Conservation (phyloP, 1,140 invertebrate genomes). For the Magallana gigas region DNA sequence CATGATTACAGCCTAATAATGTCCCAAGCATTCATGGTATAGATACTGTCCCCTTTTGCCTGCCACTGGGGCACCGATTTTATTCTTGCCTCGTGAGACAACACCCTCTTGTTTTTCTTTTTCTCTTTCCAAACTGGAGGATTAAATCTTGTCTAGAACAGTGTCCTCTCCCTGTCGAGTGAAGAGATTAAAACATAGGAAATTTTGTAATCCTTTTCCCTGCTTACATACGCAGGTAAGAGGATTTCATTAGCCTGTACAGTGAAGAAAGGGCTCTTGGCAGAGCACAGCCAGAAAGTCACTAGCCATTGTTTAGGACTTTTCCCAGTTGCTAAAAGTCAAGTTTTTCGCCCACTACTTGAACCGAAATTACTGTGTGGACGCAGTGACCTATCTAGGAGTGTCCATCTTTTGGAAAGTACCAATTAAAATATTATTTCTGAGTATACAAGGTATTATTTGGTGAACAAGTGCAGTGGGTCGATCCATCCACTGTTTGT, state of each 20-base stretch:
- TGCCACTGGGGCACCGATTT: neutral
- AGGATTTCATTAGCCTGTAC: neutral
- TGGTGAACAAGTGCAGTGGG: neutral
- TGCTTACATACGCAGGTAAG: conserved; percentile 3
- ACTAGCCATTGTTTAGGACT: conserved; percentile 3
- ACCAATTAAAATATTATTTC: neutral
- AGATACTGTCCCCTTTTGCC: neutral
- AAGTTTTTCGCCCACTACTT: conserved; percentile 29
- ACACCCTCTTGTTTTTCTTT: neutral
- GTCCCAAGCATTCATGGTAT: neutral
- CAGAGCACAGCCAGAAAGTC: conserved; percentile 15
- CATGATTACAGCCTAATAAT: conserved; percentile 20
- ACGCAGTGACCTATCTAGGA: conserved; percentile 20
- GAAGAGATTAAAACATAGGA: conserved; percentile 30
- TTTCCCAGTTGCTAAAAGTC: conserved; percentile 18
- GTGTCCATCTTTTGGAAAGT: conserved; percentile 12
- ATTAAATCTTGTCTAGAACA: neutral
- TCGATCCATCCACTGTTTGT: no score
- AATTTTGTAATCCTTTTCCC: conserved; percentile 20
- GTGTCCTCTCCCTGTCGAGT: neutral
- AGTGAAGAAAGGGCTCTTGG: neutral
- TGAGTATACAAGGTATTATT: neutral
- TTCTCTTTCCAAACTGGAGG: neutral
- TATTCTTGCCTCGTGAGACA: neutral
- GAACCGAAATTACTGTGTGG: neutral